Base-by-base conservation (phyloP, 2,888 invertebrate species). In the Epiblema foenella region DNA sequence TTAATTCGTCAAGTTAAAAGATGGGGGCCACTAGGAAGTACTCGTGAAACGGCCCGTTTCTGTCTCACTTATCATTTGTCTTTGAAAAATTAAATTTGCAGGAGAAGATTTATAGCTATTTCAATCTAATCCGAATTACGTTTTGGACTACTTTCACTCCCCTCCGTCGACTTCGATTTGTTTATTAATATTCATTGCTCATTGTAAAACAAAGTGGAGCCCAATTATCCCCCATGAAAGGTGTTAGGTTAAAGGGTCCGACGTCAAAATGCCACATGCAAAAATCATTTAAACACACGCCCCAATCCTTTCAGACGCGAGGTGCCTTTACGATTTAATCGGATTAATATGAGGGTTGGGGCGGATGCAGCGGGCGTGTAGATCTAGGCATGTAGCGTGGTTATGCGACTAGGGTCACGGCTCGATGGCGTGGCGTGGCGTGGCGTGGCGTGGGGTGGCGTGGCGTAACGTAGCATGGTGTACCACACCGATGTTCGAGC, bases 181-280 rank as follows among this genome's bases (percentile, higher is more conserved):
- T 87, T 85, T 86, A 89, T 89, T 87, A 90, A 90, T 90, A 90
- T 90, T 90, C 88, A 90, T 90, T 85, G 86, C 85, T 87, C 84
- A 88, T 90, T 89, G 84, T 84, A 79, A 82, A 87, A 88, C 83
- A 85, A 87, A 88, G 85, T 79, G 83, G 81, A 83, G 79, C 81
- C 84, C 84, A 85, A 87, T 89, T 85, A 83, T 77, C 78, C 78
- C 81, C 82, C 77, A 78, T 74, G 74, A 83, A 83, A 87, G 86
- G 88, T 87, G 87, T 85, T 81, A 78, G 79, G 80, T 85, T 83
- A 81, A 85, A 77, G 85, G 84, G 77, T 76, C 72, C 76, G 74
- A 82, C 81, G 84, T 87, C 87, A 86, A 86, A 89, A 89, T 78
- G 86, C 81, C 85, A 86, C 86, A 85, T 86, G 83, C 86, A 89